Percentiles rank a stretch among this genome's conserved stretches.
Evolutionary conservation across 2,797 vertebrate genomes (phyloP).

Genomic region (Gallinago nigripennis): DNA sequence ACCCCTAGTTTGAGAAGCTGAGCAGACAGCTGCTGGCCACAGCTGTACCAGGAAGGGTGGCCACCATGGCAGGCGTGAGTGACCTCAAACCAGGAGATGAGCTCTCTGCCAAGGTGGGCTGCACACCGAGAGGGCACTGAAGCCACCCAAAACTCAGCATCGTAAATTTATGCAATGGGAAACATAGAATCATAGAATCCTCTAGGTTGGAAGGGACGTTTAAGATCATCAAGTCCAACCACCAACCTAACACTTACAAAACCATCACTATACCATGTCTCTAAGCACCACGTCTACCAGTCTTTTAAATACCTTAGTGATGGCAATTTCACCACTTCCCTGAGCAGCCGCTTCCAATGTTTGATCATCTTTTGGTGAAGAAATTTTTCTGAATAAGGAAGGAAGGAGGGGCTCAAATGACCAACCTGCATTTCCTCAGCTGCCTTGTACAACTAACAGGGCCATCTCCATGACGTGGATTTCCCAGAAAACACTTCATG

Average conservation of each 20-base stretch:
- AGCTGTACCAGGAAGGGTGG: background rate
- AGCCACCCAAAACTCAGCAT: background rate
- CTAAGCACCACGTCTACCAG: background rate
- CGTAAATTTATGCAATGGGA: background rate
- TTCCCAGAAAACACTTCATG: background rate
- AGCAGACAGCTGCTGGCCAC: background rate
- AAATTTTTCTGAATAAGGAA: background rate
- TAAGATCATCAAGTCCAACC: background rate
- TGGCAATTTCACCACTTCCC: background rate
- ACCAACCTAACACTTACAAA: background rate
- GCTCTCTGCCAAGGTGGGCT: background rate
- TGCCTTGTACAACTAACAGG: background rate
- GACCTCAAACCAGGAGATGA: background rate
- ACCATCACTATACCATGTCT: background rate
- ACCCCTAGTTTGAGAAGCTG: background rate
- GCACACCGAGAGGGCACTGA: background rate
- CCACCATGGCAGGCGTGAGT: background rate
- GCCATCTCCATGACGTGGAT: fast-evolving
- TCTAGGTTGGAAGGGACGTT: background rate
- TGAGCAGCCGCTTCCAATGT: background rate
- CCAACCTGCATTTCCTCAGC: background rate
- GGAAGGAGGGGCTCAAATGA: background rate
- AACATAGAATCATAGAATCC: background rate
- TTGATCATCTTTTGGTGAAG: background rate
- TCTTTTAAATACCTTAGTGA: background rate